Conservation (phyloP, 2,113 vertebrate genomes). For the Rattus norvegicus region GRCr8 NC_086024.1:24925501-24926000, state of each 20-base stretch:
- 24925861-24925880: not conserved
- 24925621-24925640: not conserved
- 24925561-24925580: rapidly evolving
- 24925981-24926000: not conserved
- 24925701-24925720: not conserved
- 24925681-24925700: not conserved
- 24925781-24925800: not conserved
- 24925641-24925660: not conserved
- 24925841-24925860: not conserved
- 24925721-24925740: not conserved
- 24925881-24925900: not conserved
- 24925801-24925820: not conserved
- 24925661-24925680: not conserved
- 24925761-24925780: not conserved
- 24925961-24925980: too few relatives aligned
- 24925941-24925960: not conserved
- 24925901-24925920: not conserved
- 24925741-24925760: not conserved
- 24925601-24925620: not conserved
- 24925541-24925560: rapidly evolving
- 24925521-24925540: not conserved
- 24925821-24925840: not conserved
- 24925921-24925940: not conserved
- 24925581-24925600: not conserved
- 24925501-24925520: too few relatives aligned